phyloP scores from a whole-genome alignment of 2,797 vertebrate species.

The Zalophus californianus region DNA sequence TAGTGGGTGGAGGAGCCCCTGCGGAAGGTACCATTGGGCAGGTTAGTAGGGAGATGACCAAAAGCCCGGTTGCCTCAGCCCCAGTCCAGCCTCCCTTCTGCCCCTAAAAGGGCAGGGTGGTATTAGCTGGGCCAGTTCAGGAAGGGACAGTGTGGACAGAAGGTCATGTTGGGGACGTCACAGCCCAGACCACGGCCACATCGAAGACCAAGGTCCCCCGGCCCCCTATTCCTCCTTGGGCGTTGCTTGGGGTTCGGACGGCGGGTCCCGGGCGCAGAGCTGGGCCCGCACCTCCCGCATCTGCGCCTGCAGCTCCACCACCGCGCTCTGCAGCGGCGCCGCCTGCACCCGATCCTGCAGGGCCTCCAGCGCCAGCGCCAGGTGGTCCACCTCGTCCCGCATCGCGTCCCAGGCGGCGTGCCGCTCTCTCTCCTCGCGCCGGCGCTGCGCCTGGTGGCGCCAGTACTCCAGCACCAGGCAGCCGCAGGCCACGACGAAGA shows the following conservation, averaged over 20 bases:
- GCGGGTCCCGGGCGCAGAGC: background rate
- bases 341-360: constrained; percentile 89
- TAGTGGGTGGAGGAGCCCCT: background rate
- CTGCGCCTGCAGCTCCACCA: constrained; percentile 90
- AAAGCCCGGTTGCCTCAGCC: background rate
- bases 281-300: constrained; percentile 23
- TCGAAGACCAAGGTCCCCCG: background rate
- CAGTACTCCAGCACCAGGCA: constrained; percentile 94
- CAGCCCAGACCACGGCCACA: background rate
- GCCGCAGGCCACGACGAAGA: constrained; percentile 92
- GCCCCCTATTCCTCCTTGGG: background rate
- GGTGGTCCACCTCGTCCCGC: constrained; percentile 88
- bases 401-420: constrained; percentile 85
- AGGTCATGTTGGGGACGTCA: background rate
- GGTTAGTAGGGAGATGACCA: background rate
- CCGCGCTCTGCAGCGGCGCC: background rate
- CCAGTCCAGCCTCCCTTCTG: background rate
- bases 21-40: background rate
- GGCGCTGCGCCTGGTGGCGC: constrained; percentile 89
- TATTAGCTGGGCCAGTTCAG: background rate
- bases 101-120: background rate
- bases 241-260: accelerated
- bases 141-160: background rate
- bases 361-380: constrained; percentile 89
- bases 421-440: constrained; percentile 89